These are phyloP conservation scores for Edolisoma coerulescens DNA, from an alignment of 2,113 vertebrate species.

Conservation along the genomic window DNA sequence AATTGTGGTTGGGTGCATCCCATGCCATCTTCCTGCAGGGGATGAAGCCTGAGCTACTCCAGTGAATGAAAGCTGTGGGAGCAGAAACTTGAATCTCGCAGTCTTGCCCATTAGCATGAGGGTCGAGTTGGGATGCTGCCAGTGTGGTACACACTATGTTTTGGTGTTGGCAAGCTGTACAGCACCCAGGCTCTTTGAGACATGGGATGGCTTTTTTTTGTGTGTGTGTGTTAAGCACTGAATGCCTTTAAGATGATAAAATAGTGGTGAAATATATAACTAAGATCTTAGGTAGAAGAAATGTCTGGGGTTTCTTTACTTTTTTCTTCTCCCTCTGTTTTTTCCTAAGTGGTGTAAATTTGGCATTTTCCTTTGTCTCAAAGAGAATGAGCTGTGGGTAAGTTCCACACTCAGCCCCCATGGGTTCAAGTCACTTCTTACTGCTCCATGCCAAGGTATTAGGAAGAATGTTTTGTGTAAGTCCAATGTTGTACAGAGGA, in stretches of 20 bases:
- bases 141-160: not conserved
- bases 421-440: not conserved
- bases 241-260: not conserved
- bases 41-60: not conserved
- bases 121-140: accelerated
- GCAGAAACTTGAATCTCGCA: not conserved
- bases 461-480: not conserved
- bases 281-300: not conserved
- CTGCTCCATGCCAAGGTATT: not conserved
- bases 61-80: not conserved
- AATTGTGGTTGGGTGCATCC: not conserved
- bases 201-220: not conserved
- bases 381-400: not conserved
- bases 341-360: not conserved
- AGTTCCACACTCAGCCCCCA: accelerated
- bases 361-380: not conserved
- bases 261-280: not conserved
- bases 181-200: not conserved
- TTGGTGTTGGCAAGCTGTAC: not conserved
- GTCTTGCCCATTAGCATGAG: accelerated
- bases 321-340: not conserved
- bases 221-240: not conserved
- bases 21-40: not conserved
- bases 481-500: not conserved
- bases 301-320: accelerated